Conservation (phyloP, 2,113 vertebrate genomes). For the Nycticebus coucang region DNA sequence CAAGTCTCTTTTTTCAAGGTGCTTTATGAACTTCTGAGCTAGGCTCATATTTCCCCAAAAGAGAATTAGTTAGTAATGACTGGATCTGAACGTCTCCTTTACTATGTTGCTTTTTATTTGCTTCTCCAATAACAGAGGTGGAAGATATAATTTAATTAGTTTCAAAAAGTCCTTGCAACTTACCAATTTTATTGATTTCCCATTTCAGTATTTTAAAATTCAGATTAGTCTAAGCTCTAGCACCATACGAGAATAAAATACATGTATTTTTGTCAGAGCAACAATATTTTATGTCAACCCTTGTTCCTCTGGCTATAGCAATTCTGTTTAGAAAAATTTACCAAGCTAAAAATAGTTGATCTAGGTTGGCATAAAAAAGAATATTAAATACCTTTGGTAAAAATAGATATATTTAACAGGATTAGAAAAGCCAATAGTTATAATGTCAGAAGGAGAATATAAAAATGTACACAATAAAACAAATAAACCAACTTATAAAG, state of each 20-base stretch:
- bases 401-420: conserved; percentile 92
- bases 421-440: conserved; percentile 90
- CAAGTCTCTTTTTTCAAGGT: conserved; percentile 21
- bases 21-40: conserved; percentile 58
- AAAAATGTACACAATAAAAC: conserved; percentile 90
- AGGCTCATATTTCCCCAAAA: not conserved
- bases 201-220: conserved; percentile 64
- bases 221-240: conserved; percentile 72
- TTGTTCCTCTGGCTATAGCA: conserved; percentile 79
- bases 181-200: conserved; percentile 64
- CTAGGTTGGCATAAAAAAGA: conserved; percentile 87
- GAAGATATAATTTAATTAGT: conserved; percentile 64
- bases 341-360: conserved; percentile 87
- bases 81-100: conserved; percentile 53
- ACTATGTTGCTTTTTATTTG: not conserved
- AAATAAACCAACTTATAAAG: conserved; percentile 82
- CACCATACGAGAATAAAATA: conserved; percentile 79
- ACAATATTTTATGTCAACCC: conserved; percentile 78
- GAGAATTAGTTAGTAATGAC: not conserved
- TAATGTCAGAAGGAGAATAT: conserved; percentile 87
- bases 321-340: conserved; percentile 85
- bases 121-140: conserved; percentile 54
- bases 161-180: conserved; percentile 5
- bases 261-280: conserved; percentile 73
- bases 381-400: conserved; percentile 95